Base-by-base conservation (phyloP, 2,888 invertebrate genomes). In the Glyphotaelius pellucidus region DNA sequence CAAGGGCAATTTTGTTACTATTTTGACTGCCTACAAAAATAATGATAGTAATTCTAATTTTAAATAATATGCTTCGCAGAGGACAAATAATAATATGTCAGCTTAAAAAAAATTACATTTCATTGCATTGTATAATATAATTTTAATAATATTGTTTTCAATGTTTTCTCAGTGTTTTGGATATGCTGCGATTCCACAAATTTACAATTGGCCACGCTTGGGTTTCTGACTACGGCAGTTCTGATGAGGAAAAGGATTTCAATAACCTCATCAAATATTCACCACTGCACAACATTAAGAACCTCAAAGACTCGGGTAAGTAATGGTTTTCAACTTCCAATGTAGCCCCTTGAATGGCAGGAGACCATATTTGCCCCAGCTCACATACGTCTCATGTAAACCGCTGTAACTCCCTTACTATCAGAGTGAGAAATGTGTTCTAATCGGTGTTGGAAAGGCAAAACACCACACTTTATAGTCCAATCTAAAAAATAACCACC, bases 131-230 rank as follows among this genome's bases (percentile, higher is more conserved):
- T 12, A 11, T 14, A 79, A 80, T 67, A 14, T n/a, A 79, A 80
- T 67, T 87, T n/a, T 31, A 92, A 86, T 92, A 31, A 67, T 47
- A 89, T 93, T 93, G 90, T 84, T 35, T 84, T n/a, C 38, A 84
- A 84, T 84, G 14, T 93, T 91, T 93, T 95, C 95, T 90, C 95
- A 99, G 99, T 25, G 99, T 99, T 2, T 96, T 99, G 96, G 99
- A 99, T 95, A 99, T 99, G 99, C 96, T 99, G 93, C 97, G 99
- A 91, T 99, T 98, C 96, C 99, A 99, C 95, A 99, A 99, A 96
- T 99, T 99, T 95, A 99, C 99, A 11, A 99, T 99, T 94, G 99
- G 99, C 0, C 98, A 98, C 95, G 98, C 99, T 85, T 99, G 99
- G 99, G 98, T 97, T 30, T 98, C 99, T 0, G 99, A 99, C 96